Percentiles rank a stretch among this genome's conserved stretches.
Evolutionary conservation across 2,113 vertebrate genomes (phyloP).

Genomic region (Strix uralensis): DNA sequence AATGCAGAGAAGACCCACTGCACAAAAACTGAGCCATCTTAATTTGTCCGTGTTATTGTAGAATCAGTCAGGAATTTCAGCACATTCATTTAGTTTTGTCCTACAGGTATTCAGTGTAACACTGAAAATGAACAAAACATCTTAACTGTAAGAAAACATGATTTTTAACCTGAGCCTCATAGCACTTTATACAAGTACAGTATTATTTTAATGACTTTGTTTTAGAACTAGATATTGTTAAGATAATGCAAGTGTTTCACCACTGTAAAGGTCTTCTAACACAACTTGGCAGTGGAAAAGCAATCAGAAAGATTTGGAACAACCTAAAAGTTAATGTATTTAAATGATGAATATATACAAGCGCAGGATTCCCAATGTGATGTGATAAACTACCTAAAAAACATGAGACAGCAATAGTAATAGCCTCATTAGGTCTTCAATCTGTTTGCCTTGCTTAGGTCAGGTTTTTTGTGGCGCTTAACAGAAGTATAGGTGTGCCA

Average conservation of each 20-base stretch:
- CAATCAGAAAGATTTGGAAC: not conserved
- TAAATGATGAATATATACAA: not conserved
- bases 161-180: not conserved
- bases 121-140: not conserved
- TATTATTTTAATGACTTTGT: not conserved
- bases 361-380: not conserved
- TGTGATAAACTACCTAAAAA: not conserved
- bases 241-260: not conserved
- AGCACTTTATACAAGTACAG: not conserved
- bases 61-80: not conserved
- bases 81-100: fast-evolving
- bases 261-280: not conserved
- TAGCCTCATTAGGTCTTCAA: not conserved
- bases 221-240: not conserved
- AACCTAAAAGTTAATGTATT: not conserved
- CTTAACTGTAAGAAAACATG: not conserved
- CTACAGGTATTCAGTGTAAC: not conserved
- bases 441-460: not conserved
- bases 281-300: not conserved
- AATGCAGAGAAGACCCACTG: not conserved
- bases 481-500: not conserved
- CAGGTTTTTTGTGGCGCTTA: not conserved
- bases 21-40: not conserved
- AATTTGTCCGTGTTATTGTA: not conserved
- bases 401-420: not conserved